Percentiles rank a stretch among this genome's conserved stretches.
phyloP scores from a whole-genome alignment of 2,113 vertebrate species.

The Prolemur simus region DNA sequence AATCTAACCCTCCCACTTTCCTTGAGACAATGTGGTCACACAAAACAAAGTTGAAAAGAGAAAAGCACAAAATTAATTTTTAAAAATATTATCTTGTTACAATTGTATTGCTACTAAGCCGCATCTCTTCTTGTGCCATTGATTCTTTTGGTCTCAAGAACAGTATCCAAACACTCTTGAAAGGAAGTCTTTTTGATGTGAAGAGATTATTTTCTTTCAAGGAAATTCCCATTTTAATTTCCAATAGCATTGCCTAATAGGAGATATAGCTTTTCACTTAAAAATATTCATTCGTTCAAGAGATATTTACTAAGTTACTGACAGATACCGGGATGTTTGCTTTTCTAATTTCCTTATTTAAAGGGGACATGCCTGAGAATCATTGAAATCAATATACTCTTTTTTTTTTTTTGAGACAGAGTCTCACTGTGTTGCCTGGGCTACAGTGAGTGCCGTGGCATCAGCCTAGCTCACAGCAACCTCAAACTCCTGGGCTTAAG shows the following conservation, averaged over 20 bases:
- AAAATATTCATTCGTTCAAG: neutral
- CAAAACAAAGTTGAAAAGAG: neutral
- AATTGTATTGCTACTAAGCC: neutral
- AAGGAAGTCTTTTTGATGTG: neutral
- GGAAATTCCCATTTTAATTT: constrained; percentile 42
- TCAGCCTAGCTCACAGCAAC: too few relatives aligned
- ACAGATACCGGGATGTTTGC: neutral
- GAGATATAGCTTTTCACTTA: neutral
- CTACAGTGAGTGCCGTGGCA: too few relatives aligned
- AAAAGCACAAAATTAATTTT: constrained; percentile 30
- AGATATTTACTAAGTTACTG: neutral
- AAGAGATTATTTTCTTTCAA: constrained; percentile 23
- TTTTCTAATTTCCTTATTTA: constrained; percentile 19
- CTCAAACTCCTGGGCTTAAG: too few relatives aligned
- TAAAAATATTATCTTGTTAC: neutral
- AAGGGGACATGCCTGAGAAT: neutral
- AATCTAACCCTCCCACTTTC: neutral
- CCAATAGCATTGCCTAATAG: neutral
- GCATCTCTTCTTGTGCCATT: neutral
- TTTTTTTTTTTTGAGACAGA: too few relatives aligned
- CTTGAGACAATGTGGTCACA: neutral
- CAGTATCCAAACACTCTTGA: constrained; percentile 17
- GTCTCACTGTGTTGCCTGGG: too few relatives aligned
- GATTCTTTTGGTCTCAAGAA: constrained; percentile 25
- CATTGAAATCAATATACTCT: neutral